Evolutionary conservation across 35 echinoderm and acorn worm genomes (phyloP).

Genomic region (Stichopus chloronotus): DNA sequence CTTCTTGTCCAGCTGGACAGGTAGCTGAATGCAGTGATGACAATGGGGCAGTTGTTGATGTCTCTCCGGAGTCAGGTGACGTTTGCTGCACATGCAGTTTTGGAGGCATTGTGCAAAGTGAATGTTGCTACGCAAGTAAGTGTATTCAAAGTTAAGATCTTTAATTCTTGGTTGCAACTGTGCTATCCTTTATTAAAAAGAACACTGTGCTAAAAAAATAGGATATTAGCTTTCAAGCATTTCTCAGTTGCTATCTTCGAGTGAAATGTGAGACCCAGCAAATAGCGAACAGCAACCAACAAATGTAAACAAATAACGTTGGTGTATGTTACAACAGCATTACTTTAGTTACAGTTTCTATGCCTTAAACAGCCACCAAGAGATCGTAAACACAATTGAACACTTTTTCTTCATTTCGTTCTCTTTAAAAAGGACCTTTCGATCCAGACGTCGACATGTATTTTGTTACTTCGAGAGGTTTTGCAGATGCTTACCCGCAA

Average conservation of each 20-base stretch:
- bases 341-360: too few species aligned
- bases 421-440: background rate
- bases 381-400: too few species aligned
- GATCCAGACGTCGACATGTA: background rate
- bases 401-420: background rate
- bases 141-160: background rate
- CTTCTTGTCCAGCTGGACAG: background rate
- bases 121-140: slow-evolving; percentile 9
- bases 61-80: background rate
- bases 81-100: background rate
- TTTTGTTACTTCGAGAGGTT: background rate
- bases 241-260: too few species aligned
- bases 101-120: background rate
- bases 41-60: background rate
- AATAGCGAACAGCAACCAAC: too few species aligned
- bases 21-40: background rate
- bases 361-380: too few species aligned
- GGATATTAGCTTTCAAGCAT: too few species aligned
- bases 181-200: too few species aligned
- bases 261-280: too few species aligned
- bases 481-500: background rate
- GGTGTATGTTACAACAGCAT: too few species aligned
- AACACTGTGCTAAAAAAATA: too few species aligned
- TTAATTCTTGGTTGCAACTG: too few species aligned
- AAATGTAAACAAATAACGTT: too few species aligned